phyloP scores from a whole-genome alignment of 1,140 invertebrate genomes.

The Zaprionus nigranus region DNA sequence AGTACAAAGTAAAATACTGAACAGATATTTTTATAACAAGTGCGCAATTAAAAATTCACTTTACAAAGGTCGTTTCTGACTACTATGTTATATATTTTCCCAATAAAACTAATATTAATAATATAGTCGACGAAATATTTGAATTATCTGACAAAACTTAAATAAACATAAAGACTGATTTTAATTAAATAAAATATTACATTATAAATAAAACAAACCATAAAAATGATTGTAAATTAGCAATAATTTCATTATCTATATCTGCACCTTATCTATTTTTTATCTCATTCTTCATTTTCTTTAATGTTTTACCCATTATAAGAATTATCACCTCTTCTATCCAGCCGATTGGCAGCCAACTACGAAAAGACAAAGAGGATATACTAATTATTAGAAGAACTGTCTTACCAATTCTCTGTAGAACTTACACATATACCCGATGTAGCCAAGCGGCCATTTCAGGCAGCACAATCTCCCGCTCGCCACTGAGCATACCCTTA shows the following conservation, averaged over 20 bases:
- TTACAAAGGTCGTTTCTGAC: not conserved
- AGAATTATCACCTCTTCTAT: constrained; percentile 12
- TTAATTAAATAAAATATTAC: too few species aligned
- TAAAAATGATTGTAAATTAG: too few species aligned
- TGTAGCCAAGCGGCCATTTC: not conserved
- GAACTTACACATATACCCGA: constrained; percentile 28
- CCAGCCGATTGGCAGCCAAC: constrained; percentile 46
- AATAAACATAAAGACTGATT: too few species aligned
- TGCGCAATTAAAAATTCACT: not conserved
- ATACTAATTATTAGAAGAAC: not conserved
- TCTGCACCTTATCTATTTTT: not conserved
- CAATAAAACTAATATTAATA: too few species aligned
- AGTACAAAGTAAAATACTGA: not conserved
- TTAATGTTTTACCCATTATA: not conserved
- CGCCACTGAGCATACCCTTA: constrained; percentile 52
- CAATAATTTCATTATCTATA: too few species aligned
- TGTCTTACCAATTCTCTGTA: not conserved
- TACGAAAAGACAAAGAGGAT: not conserved
- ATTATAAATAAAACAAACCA: too few species aligned
- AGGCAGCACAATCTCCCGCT: constrained; percentile 57
- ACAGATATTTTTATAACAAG: not conserved
- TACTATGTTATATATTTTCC: too few species aligned
- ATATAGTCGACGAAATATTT: too few species aligned
- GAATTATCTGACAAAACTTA: too few species aligned
- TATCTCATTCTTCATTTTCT: not conserved